Evolutionary conservation across 2,113 vertebrate species (phyloP).

Genomic region (Polypterus senegalus): DNA sequence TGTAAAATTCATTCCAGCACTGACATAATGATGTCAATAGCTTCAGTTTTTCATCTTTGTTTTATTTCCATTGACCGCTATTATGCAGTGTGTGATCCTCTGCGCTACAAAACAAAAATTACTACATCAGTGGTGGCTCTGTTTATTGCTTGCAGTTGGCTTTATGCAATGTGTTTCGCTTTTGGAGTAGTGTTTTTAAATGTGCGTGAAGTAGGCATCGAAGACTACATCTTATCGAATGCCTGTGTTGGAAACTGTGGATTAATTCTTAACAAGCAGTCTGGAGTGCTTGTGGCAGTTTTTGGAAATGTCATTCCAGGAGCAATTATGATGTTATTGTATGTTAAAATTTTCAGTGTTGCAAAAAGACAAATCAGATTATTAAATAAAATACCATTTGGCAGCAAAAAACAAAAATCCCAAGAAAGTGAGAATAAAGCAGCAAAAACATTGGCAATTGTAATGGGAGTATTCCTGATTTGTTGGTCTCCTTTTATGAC

Average conservation of each 20-base stretch:
- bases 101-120: slow-evolving; percentile 2
- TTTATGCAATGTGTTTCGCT: slow-evolving; percentile 1
- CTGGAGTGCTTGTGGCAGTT: slow-evolving; percentile 3
- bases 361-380: slow-evolving; percentile 4
- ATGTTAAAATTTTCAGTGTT: slow-evolving; percentile 8
- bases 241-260: slow-evolving; percentile 8
- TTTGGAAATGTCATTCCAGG: slow-evolving; percentile 3
- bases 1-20: slow-evolving; percentile 11
- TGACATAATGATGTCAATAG: slow-evolving; percentile 7
- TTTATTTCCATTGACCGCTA: slow-evolving; percentile 9
- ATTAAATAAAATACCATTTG: not conserved
- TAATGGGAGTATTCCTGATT: slow-evolving; percentile 9
- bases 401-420: not conserved
- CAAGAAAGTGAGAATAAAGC: slow-evolving; percentile 1
- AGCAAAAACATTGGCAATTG: slow-evolving; percentile 10
- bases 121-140: not conserved
- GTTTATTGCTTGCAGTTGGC: slow-evolving; percentile 5
- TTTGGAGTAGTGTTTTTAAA: slow-evolving; percentile 9
- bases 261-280: slow-evolving; percentile 4
- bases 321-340: slow-evolving; percentile 3
- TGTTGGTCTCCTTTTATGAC: slow-evolving; percentile 9
- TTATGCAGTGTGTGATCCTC: slow-evolving; percentile 7
- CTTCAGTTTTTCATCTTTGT: slow-evolving; percentile 11
- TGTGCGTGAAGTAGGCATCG: slow-evolving; percentile 7
- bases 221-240: not conserved